Base-by-base conservation (phyloP, 2,113 vertebrate genomes). In the Steatornis caripensis region DNA sequence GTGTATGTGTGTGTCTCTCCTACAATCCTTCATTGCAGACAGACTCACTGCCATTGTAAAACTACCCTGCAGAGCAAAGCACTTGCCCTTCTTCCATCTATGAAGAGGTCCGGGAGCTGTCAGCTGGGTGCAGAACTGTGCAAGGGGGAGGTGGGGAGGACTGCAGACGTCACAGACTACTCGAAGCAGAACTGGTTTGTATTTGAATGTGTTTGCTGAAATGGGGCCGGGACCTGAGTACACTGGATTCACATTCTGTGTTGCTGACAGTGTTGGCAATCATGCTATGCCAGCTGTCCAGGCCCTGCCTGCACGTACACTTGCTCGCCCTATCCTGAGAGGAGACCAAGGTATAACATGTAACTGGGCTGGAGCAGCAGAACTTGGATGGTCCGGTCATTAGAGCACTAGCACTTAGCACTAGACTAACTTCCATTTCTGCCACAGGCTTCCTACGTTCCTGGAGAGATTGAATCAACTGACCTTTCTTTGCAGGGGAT, bases 11-110 rank as follows among this genome's bases (percentile, higher is more conserved):
- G 90, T 77, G 77, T 91, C 4, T 82, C 53, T 94, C 87, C 61
- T 70, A 66, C 58, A 96, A 61, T 96, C 95, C 95, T 98, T 98
- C 97, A 98, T 97, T 97, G 98, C 97, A 98, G 97, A 97, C 91
- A 58, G 30, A 5, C 53, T 83, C 58, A 24, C 39, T 91, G 57
- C 53, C 8, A 1, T 34, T 86, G 69, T 36, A 75, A 89, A 69
- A 29, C 32, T 36, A 8, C 29, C 7, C n/a, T 54, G 65, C 34
- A 41, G 30, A 53, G 14, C 48, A 88, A 86, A 90, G 16, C 18
- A 15, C 41, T 84, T 90, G 9, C 29, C 24, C 48, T 65, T 84
- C 26, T 29, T 80, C 55, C 2, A 2, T 53, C 45, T 64, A 9
- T 75, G 39, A 84, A 53, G 29, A 57, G 49, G 54, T 79, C 72